phyloP scores from a whole-genome alignment of 2,888 invertebrate species.

The Fragum whitleyi region DNA sequence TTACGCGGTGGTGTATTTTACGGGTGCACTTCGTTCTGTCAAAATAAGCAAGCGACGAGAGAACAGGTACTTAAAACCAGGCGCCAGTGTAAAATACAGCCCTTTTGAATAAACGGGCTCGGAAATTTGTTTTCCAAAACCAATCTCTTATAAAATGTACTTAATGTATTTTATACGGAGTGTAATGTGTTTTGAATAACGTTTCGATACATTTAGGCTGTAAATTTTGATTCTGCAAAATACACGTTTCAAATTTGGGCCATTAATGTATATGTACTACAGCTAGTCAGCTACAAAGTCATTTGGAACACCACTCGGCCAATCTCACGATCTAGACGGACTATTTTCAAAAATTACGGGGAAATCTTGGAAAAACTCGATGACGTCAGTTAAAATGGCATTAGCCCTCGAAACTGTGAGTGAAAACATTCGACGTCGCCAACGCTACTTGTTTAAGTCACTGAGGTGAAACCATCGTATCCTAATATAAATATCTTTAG shows the following conservation, averaged over 20 bases:
- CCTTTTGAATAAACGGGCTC: conserved; percentile 50
- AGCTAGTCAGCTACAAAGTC: too few relatives aligned
- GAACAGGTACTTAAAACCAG: conserved; percentile 33
- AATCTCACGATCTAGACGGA: too few relatives aligned
- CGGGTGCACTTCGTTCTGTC: conserved; percentile 5
- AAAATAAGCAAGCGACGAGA: conserved; percentile 26
- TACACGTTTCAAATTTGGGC: conserved; percentile 57
- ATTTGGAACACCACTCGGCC: too few relatives aligned
- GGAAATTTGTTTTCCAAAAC: conserved; percentile 55
- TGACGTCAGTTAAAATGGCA: too few relatives aligned
- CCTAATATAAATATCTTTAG: too few relatives aligned
- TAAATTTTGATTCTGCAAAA: conserved; percentile 55
- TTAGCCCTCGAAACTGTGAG: too few relatives aligned
- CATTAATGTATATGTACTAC: too few relatives aligned
- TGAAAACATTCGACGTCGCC: too few relatives aligned
- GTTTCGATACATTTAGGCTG: conserved; percentile 61
- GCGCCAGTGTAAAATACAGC: conserved; percentile 63
- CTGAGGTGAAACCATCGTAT: too few relatives aligned
- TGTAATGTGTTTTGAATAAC: conserved; percentile 68
- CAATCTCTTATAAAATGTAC: conserved; percentile 55
- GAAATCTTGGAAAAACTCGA: too few relatives aligned
- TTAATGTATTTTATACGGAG: conserved; percentile 52
- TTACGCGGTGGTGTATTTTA: not conserved
- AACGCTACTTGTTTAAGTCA: too few relatives aligned
- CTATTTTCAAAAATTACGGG: too few relatives aligned